Conservation (phyloP, 2,797 vertebrate genomes). For the Chrosomus eos region DNA sequence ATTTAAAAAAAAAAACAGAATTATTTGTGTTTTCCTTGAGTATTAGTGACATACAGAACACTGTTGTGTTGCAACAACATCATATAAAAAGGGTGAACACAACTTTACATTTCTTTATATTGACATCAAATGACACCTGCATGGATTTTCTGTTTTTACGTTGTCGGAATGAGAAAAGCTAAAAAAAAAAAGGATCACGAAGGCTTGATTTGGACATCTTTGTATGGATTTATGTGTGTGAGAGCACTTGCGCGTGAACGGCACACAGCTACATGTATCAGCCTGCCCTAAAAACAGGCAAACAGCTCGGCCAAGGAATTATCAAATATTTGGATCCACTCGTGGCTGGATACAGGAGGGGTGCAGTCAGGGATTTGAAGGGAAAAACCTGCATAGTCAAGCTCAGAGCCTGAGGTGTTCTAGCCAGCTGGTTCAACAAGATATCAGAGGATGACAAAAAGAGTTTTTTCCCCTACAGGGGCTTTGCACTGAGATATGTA, state of each 20-base stretch:
- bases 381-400: conserved; percentile 57
- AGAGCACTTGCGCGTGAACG: conserved; percentile 18
- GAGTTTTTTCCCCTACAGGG: neutral
- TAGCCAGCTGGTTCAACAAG: conserved; percentile 64
- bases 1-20: neutral
- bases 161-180: neutral
- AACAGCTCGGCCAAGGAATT: conserved; percentile 35
- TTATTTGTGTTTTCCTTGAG: neutral
- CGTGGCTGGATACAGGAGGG: conserved; percentile 60
- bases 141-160: neutral
- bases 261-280: conserved; percentile 56
- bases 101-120: neutral
- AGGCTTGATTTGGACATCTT: conserved; percentile 30
- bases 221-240: conserved; percentile 44
- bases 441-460: conserved; percentile 45
- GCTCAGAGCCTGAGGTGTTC: conserved; percentile 63
- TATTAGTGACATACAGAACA: neutral
- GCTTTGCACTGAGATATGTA: neutral
- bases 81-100: neutral
- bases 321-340: conserved; percentile 50
- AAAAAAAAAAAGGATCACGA: conserved; percentile 55
- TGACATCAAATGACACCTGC: neutral
- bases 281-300: conserved; percentile 52
- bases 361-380: conserved; percentile 54
- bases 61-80: neutral